These are phyloP conservation scores for Sebastes elongatus DNA, from an alignment of 2,797 vertebrate genomes.

Conservation along the genomic window DNA sequence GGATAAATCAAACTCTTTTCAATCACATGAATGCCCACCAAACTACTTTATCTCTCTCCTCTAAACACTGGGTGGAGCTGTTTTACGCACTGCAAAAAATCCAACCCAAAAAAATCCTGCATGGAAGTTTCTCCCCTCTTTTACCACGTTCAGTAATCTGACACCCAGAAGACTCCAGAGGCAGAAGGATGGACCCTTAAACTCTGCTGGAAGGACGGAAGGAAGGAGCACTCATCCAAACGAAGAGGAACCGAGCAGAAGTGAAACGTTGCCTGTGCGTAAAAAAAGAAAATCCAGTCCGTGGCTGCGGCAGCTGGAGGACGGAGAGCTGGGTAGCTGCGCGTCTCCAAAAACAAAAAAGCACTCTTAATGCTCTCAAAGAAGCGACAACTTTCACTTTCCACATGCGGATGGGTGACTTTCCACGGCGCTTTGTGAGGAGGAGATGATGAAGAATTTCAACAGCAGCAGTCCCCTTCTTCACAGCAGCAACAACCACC, in stretches of 20 bases:
- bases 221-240: conserved; percentile 64
- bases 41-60: background rate
- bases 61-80: conserved; percentile 66
- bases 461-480: conserved; percentile 81
- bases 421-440: conserved; percentile 85
- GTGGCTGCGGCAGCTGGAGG: conserved; percentile 56
- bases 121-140: conserved; percentile 73
- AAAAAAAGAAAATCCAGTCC: conserved; percentile 40
- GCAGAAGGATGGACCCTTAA: conserved; percentile 80
- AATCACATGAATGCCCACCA: background rate
- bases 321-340: conserved; percentile 31
- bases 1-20: background rate
- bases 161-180: conserved; percentile 73
- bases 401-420: conserved; percentile 89
- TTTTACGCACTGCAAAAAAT: conserved; percentile 47
- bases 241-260: conserved; percentile 41
- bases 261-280: conserved; percentile 39
- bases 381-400: conserved; percentile 76
- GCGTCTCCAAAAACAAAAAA: conserved; percentile 46
- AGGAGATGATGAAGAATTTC: conserved; percentile 92
- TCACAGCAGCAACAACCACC: conserved; percentile 61
- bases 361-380: conserved; percentile 62
- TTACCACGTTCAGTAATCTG: conserved; percentile 82
- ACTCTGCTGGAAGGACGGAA: conserved; percentile 68
- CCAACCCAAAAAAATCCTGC: conserved; percentile 24